Conservation (phyloP, 2,113 vertebrate species). For the Gavia stellata region DNA sequence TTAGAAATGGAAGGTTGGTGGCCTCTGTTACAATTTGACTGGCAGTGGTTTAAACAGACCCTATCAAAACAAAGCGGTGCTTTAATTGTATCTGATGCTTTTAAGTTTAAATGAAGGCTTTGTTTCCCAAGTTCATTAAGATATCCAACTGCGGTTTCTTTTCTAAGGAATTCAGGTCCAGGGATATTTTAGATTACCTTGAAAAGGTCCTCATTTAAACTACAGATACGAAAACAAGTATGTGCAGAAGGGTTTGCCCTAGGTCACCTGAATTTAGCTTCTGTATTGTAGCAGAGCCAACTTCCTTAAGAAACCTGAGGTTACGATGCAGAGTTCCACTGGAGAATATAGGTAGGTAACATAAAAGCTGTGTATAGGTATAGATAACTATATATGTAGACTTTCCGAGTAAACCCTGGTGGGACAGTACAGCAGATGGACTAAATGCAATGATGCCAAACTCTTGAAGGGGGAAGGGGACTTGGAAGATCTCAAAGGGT, state of each 20-base stretch:
- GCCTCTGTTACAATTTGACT: neutral
- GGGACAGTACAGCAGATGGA: neutral
- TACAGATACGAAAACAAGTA: neutral
- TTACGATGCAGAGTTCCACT: neutral
- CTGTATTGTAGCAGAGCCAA: neutral
- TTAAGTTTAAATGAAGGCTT: neutral
- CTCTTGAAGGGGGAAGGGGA: neutral
- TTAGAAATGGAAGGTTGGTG: neutral
- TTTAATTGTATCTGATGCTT: neutral
- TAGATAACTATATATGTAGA: neutral
- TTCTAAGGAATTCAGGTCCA: neutral
- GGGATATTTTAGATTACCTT: neutral
- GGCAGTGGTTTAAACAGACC: neutral
- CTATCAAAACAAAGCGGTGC: neutral
- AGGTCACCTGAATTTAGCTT: neutral
- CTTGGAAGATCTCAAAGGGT: neutral
- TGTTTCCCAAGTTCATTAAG: neutral
- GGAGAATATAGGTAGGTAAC: neutral
- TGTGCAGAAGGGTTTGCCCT: neutral
- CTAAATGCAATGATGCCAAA: neutral
- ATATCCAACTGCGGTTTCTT: neutral
- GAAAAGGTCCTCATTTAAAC: neutral
- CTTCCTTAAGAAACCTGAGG: neutral
- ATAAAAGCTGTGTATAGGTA: neutral
- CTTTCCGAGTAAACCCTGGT: neutral